Conservation (phyloP, 2,797 vertebrate genomes). For the Lacerta viridis region DNA sequence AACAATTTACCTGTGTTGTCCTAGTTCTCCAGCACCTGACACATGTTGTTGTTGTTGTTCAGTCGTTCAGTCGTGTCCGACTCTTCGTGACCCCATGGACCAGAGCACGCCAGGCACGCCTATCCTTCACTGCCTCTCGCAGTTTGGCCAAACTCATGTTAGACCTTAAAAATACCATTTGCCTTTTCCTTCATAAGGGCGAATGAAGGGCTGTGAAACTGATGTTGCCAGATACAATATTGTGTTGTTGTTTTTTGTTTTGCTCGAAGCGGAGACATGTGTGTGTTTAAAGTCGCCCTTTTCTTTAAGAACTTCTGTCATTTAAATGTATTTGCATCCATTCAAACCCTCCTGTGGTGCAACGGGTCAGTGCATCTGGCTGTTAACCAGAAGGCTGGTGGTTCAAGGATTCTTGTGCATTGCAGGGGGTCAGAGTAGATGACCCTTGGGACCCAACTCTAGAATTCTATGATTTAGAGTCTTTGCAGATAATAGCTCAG, state of each 20-base stretch:
- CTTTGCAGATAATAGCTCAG: neutral
- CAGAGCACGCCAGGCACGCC: no score
- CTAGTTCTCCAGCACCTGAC: slow-evolving; percentile 31
- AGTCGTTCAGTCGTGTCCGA: no score
- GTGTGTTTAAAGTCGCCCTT: neutral
- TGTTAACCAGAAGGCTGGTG: no score
- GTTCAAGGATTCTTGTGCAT: no score
- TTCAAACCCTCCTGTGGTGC: no score
- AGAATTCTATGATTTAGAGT: neutral
- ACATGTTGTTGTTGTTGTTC: neutral
- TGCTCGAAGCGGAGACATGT: neutral
- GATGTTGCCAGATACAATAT: neutral
- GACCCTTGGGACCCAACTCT: no score
- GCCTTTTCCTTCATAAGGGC: neutral
- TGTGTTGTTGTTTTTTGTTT: neutral
- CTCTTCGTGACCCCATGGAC: no score
- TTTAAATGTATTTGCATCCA: neutral
- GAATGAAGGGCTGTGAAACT: neutral
- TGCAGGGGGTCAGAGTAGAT: no score
- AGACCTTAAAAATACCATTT: neutral
- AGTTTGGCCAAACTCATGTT: neutral
- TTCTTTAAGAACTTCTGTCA: neutral
- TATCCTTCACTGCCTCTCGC: no score
- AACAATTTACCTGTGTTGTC: neutral
- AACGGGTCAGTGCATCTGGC: no score